Percentiles rank a stretch among this genome's conserved stretches.
Conservation (phyloP, 2,888 invertebrate species). For the Plagodis dolabraria region DNA sequence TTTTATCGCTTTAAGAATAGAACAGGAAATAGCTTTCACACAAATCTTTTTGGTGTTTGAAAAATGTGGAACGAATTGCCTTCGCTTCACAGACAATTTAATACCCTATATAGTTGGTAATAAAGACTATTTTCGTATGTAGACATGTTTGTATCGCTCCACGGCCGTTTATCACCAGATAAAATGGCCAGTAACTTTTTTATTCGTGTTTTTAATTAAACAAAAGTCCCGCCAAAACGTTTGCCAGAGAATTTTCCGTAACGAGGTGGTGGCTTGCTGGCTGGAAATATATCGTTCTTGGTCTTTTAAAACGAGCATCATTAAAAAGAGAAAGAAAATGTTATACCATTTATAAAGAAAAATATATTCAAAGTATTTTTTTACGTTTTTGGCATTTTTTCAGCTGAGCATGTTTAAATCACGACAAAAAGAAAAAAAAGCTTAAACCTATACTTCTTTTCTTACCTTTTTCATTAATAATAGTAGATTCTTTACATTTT, state of each 20-base stretch:
- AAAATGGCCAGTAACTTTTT: constrained; percentile 76
- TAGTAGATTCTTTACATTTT: too few relatives aligned
- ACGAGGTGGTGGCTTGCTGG: constrained; percentile 51
- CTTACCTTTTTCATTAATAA: too few relatives aligned
- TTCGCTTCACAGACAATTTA: constrained; percentile 36
- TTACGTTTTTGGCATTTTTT: too few relatives aligned
- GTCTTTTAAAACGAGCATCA: constrained; percentile 14
- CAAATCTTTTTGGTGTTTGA: constrained; percentile 58
- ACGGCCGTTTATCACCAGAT: constrained; percentile 75
- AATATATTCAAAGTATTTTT: not conserved
- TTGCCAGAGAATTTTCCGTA: constrained; percentile 64
- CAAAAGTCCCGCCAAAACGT: constrained; percentile 59
- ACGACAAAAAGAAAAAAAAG: too few relatives aligned
- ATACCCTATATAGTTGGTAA: constrained; percentile 29
- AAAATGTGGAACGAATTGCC: constrained; percentile 49
- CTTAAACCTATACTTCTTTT: too few relatives aligned
- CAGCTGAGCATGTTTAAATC: too few relatives aligned
- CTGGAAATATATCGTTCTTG: constrained; percentile 33
- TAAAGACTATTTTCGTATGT: constrained; percentile 48
- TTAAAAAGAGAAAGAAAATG: too few relatives aligned
- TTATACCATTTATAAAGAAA: too few relatives aligned
- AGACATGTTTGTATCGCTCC: constrained; percentile 42
- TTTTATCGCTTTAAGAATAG: constrained; percentile 75
- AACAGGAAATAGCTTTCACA: constrained; percentile 73
- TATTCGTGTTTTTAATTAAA: constrained; percentile 83